phyloP scores from a whole-genome alignment of 2,113 vertebrate species.

The Pheucticus melanocephalus region DNA sequence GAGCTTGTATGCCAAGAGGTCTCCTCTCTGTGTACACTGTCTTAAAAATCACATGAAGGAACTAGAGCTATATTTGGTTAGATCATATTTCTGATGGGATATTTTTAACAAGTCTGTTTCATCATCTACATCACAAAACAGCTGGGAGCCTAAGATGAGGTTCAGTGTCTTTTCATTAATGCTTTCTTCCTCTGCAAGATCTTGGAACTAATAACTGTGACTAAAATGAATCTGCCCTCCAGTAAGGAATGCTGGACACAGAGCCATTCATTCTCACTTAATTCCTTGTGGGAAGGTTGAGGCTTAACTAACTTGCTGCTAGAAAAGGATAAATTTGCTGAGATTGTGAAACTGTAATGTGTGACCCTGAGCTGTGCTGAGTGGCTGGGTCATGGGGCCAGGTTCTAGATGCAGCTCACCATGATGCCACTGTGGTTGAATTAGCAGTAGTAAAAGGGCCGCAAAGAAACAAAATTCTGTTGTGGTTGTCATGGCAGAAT shows the following conservation, averaged over 20 bases:
- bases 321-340: conserved; percentile 21
- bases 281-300: background rate
- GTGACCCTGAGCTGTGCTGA: background rate
- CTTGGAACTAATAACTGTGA: conserved; percentile 46
- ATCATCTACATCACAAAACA: background rate
- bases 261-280: conserved; percentile 1
- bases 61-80: background rate
- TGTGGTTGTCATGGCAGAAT: background rate
- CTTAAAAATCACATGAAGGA: conserved; percentile 25
- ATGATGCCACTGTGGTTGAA: background rate
- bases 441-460: background rate
- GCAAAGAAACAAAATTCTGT: background rate
- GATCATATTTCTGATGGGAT: conserved; percentile 39
- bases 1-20: conserved; percentile 19
- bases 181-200: conserved; percentile 1
- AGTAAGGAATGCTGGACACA: background rate
- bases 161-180: conserved; percentile 30
- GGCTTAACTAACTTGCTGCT: conserved; percentile 28
- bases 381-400: background rate
- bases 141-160: background rate
- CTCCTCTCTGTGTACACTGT: background rate
- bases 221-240: background rate
- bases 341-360: background rate
- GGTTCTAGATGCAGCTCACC: background rate
- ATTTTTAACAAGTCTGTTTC: conserved; percentile 58